Conservation (phyloP, 1,140 invertebrate genomes). For the Cyrtorhinus lividipennis region DNA sequence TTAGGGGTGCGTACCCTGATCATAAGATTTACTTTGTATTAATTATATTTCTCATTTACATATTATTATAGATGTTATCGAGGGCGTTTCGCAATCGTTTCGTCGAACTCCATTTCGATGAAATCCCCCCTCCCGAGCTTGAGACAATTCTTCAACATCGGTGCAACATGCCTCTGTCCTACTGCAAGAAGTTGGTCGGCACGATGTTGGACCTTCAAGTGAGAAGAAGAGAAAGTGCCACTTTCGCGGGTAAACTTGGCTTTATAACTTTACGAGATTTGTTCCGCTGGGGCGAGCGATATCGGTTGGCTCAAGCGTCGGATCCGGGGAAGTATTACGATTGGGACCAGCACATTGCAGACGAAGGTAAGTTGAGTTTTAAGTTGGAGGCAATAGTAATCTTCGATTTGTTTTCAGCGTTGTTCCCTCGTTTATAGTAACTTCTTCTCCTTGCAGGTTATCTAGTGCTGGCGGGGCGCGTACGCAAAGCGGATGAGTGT, state of each 20-base stretch:
- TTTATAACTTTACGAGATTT: slow-evolving; percentile 92
- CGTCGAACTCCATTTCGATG: slow-evolving; percentile 92
- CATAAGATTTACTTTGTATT: too few relatives aligned
- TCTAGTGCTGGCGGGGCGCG: slow-evolving; percentile 82
- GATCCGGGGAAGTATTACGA: slow-evolving; percentile 55
- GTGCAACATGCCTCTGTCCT: slow-evolving; percentile 73
- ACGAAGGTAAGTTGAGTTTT: slow-evolving; percentile 51
- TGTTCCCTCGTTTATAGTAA: neutral
- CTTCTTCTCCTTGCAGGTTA: slow-evolving; percentile 45
- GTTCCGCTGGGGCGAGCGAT: slow-evolving; percentile 95
- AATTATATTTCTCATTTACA: too few relatives aligned
- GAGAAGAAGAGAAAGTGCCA: slow-evolving; percentile 64
- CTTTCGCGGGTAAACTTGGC: slow-evolving; percentile 86
- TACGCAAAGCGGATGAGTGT: slow-evolving; percentile 66
- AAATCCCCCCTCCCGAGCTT: slow-evolving; percentile 79
- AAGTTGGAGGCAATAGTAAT: too few relatives aligned
- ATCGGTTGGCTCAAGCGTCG: slow-evolving; percentile 52
- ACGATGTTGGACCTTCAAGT: slow-evolving; percentile 83
- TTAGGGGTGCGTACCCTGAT: too few relatives aligned
- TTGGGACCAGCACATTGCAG: slow-evolving; percentile 94
- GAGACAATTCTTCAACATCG: slow-evolving; percentile 78
- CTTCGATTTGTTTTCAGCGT: neutral
- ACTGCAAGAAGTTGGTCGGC: slow-evolving; percentile 82
- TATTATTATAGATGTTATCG: slow-evolving; percentile 49
- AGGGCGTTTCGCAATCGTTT: slow-evolving; percentile 95